These are phyloP conservation scores for Allolobophora icterica DNA, from an alignment of 2,888 invertebrate species.

Conservation along the genomic window DNA sequence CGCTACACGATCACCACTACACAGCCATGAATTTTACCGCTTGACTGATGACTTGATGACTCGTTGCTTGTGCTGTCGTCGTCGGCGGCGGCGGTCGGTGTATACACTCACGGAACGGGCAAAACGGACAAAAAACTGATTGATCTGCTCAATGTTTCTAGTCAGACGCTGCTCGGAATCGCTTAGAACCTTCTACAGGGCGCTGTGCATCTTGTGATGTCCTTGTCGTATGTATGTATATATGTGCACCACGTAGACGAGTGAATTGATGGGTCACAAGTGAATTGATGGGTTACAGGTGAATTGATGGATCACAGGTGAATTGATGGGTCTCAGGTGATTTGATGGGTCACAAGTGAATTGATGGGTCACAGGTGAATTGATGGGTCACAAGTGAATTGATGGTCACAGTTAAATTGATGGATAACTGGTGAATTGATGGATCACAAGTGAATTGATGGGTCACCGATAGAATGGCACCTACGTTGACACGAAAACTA, in stretches of 20 bases:
- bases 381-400: too few species aligned
- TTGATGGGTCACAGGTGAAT: not conserved
- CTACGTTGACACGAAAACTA: not conserved
- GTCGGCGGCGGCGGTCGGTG: not conserved
- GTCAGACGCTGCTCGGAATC: not conserved
- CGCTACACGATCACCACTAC: not conserved
- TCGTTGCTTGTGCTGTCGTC: slow-evolving; percentile 13
- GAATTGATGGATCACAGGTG: not conserved
- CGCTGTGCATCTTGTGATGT: not conserved
- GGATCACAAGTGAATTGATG: too few species aligned
- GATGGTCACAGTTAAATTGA: too few species aligned
- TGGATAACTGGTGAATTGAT: too few species aligned
- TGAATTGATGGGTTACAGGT: not conserved
- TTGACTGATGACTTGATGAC: not conserved
- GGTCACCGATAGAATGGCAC: not conserved
- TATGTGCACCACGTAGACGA: not conserved
- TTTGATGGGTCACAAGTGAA: not conserved
- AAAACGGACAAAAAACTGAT: not conserved
- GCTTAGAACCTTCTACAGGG: not conserved
- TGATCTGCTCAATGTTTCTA: not conserved
- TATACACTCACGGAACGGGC: not conserved
- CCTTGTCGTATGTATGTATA: not conserved
- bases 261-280: not conserved
- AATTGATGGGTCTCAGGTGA: too few species aligned
- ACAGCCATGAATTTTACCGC: not conserved